phyloP scores from a whole-genome alignment of 2,888 invertebrate genomes.

The Gari tellinella region DNA sequence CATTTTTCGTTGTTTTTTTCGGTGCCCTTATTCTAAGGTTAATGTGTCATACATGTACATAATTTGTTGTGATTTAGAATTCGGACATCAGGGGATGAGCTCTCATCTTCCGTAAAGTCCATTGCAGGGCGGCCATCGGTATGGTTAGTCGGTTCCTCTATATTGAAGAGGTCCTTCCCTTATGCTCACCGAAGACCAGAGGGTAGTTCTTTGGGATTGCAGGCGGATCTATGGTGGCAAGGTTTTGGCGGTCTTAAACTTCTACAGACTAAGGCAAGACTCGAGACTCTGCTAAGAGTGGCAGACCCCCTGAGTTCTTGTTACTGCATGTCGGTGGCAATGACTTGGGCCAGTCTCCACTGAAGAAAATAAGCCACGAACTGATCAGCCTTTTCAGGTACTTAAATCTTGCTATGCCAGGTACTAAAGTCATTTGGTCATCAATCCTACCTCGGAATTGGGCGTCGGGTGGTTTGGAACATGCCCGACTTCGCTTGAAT shows the following conservation, averaged over 20 bases:
- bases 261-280: neutral
- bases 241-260: neutral
- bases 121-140: neutral
- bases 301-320: neutral
- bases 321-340: neutral
- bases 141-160: too few species aligned
- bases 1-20: too few species aligned
- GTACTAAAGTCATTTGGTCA: conserved; percentile 2
- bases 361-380: neutral
- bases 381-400: neutral
- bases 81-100: neutral
- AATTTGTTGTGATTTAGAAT: too few species aligned
- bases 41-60: too few species aligned
- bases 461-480: neutral
- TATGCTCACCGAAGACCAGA: too few species aligned
- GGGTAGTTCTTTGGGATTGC: too few species aligned
- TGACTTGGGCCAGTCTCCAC: conserved; percentile 1
- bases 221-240: conserved; percentile 5
- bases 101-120: neutral
- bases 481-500: neutral
- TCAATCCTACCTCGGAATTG: conserved; percentile 1
- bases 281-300: neutral
- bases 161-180: too few species aligned
- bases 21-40: too few species aligned
- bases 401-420: neutral